phyloP scores from a whole-genome alignment of 2,113 vertebrate genomes.

The Xenopus borealis region DNA sequence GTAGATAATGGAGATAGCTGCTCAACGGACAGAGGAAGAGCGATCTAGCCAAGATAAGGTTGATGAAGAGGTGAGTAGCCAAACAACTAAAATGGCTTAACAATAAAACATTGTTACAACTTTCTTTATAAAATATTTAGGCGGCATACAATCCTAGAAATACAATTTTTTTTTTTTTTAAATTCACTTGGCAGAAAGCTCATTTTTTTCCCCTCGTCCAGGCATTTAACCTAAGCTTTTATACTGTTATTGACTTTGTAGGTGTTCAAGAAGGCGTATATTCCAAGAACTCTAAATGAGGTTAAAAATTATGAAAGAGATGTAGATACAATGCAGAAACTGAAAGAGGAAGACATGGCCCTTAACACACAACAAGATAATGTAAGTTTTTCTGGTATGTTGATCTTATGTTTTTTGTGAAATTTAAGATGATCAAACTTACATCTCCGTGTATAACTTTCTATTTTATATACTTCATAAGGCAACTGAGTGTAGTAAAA shows the following conservation, averaged over 20 bases:
- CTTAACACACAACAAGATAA: slow-evolving; percentile 73
- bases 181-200: no score
- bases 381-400: slow-evolving; percentile 59
- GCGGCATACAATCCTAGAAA: no score
- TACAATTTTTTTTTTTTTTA: no score
- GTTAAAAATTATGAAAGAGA: slow-evolving; percentile 92
- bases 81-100: no score
- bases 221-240: neutral
- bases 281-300: slow-evolving; percentile 89
- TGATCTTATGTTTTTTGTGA: no score
- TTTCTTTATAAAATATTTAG: no score
- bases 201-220: no score
- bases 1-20: slow-evolving; percentile 84
- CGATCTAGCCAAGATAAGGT: slow-evolving; percentile 86
- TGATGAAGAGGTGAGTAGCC: slow-evolving; percentile 80
- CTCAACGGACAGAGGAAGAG: slow-evolving; percentile 80
- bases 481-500: no score
- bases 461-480: no score
- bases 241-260: slow-evolving; percentile 48
- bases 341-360: slow-evolving; percentile 74
- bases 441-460: no score
- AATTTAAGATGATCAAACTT: no score
- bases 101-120: no score
- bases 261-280: slow-evolving; percentile 95
- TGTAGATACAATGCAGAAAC: slow-evolving; percentile 74